These are phyloP conservation scores for Luehdorfia chinensis DNA, from an alignment of 1,140 invertebrate genomes.

Conservation along the genomic window DNA sequence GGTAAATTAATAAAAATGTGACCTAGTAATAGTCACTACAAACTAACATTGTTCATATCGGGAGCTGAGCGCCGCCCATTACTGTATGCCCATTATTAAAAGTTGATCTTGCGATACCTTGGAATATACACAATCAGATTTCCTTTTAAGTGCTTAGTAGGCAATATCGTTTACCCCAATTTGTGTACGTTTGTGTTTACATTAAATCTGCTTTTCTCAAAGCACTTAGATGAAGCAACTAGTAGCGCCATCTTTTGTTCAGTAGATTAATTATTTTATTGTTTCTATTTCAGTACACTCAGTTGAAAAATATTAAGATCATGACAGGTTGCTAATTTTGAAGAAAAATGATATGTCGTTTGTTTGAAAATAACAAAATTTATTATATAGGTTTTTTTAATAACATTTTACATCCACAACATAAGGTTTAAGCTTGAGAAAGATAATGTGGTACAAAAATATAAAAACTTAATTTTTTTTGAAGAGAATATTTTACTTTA, in stretches of 20 bases:
- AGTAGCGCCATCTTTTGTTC: slow-evolving; percentile 54
- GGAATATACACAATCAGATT: slow-evolving; percentile 18
- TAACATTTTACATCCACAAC: no score
- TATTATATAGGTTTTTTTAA: no score
- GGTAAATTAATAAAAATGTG: neutral
- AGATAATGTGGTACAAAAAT: no score
- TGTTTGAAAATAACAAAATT: no score
- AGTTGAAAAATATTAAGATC: no score
- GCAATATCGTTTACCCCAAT: slow-evolving; percentile 36
- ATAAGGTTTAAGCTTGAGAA: no score
- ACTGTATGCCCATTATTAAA: slow-evolving; percentile 32
- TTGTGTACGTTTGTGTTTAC: slow-evolving; percentile 19
- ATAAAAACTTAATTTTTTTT: no score
- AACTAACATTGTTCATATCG: slow-evolving; percentile 14
- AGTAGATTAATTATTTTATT: no score
- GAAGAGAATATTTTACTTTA: no score
- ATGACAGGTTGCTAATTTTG: no score
- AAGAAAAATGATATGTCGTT: no score
- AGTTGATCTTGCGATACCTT: slow-evolving; percentile 31
- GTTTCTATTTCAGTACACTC: no score
- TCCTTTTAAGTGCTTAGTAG: slow-evolving; percentile 28
- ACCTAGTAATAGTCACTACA: slow-evolving; percentile 6
- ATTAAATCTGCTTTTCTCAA: slow-evolving; percentile 8
- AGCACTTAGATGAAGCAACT: neutral
- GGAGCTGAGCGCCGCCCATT: neutral